A percentile compares a stretch with the other conserved stretches of the same genome.
Evolutionary conservation across 1,140 invertebrate genomes (phyloP).

Genomic region (Heliothis subflexa): DNA sequence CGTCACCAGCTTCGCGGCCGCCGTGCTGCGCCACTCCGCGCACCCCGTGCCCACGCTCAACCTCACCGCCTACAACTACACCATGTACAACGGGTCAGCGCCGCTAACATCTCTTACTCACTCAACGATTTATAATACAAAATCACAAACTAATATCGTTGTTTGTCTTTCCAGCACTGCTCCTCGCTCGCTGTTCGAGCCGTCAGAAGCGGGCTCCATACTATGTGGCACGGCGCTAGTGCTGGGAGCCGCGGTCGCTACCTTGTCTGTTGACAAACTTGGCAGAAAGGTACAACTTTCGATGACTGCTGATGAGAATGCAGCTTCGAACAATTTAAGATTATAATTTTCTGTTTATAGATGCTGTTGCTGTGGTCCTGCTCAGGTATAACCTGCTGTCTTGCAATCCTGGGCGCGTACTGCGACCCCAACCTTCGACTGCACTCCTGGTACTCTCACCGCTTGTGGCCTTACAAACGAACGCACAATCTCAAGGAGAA

Average conservation of each 20-base stretch:
- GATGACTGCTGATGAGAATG: not conserved
- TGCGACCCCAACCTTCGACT: constrained; percentile 76
- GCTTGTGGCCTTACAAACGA: constrained; percentile 67
- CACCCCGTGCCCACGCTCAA: constrained; percentile 70
- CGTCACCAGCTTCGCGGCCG: constrained; percentile 76
- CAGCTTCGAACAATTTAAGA: not conserved
- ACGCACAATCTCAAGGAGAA: constrained; percentile 62
- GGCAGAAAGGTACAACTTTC: constrained; percentile 71
- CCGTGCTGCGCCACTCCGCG: constrained; percentile 71
- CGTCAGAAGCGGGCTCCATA: constrained; percentile 75
- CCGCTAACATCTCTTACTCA: not conserved
- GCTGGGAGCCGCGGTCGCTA: constrained; percentile 74
- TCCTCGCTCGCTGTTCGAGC: constrained; percentile 64
- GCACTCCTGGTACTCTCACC: constrained; percentile 71
- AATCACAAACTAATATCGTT: not conserved
- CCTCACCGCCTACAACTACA: constrained; percentile 74
- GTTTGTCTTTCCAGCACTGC: constrained; percentile 60
- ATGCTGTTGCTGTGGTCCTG: constrained; percentile 76
- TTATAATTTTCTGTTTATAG: constrained; percentile 61
- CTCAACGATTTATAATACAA: no score
- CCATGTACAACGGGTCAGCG: constrained; percentile 76
- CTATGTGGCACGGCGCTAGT: constrained; percentile 77
- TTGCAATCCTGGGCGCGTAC: constrained; percentile 75
- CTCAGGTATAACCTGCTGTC: constrained; percentile 76
- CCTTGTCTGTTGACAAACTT: constrained; percentile 74